Evolutionary conservation across 64 coral and sea anemone species (phyloP).

Genomic region (Actinia tenebrosa): DNA sequence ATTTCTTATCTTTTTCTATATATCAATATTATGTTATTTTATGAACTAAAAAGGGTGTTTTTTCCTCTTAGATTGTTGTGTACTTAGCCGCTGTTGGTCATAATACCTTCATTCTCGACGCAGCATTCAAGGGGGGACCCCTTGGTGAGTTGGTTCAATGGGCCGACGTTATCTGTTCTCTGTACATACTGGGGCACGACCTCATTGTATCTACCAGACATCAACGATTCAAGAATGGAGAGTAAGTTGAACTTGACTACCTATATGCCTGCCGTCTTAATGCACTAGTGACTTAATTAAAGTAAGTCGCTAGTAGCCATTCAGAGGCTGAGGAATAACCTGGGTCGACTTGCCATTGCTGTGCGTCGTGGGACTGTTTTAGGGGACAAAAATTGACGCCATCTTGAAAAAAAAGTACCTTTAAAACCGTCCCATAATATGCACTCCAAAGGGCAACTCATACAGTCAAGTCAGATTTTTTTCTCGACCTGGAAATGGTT

Average conservation of each 20-base stretch:
- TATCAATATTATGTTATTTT: background rate
- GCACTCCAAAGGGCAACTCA: no score
- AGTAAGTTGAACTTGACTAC: background rate
- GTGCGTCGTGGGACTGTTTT: no score
- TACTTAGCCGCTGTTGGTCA: constrained; percentile 29
- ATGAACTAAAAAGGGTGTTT: background rate
- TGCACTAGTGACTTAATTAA: background rate
- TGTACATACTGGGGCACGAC: constrained; percentile 79
- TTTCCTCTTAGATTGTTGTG: constrained; percentile 43
- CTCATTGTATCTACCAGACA: constrained; percentile 14
- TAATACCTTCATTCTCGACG: constrained; percentile 31
- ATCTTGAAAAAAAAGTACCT: no score
- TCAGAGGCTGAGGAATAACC: no score
- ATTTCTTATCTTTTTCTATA: background rate
- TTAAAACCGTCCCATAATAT: no score
- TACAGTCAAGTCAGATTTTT: no score
- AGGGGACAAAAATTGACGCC: no score
- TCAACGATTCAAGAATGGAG: constrained; percentile 34
- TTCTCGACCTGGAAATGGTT: no score
- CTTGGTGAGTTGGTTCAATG: constrained; percentile 75
- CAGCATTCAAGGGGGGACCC: constrained; percentile 61
- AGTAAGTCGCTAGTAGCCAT: no score
- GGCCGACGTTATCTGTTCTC: constrained; percentile 73
- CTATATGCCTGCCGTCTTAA: background rate
- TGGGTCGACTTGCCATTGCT: no score